These are phyloP conservation scores for Ctenopoma kingsleyae DNA, from an alignment of 2,797 vertebrate species.

Conservation along the genomic window DNA sequence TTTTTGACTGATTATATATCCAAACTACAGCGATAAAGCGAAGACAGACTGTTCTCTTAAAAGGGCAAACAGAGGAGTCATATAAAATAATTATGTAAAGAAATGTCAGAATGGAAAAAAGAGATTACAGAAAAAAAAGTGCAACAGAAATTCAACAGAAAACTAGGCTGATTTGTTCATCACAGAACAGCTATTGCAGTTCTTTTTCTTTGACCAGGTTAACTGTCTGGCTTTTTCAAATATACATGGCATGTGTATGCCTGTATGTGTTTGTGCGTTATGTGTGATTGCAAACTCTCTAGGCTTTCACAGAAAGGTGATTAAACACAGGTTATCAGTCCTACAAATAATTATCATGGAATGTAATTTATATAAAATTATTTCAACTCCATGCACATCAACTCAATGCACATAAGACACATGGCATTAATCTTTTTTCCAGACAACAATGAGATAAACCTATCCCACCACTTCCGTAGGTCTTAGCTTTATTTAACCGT, in stretches of 20 bases:
- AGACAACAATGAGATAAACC: background rate
- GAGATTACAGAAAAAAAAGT: slow-evolving; percentile 10
- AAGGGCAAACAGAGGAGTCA: slow-evolving; percentile 73
- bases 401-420: slow-evolving; percentile 5
- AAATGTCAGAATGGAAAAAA: slow-evolving; percentile 22
- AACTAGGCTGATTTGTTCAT: slow-evolving; percentile 6
- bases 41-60: slow-evolving; percentile 76
- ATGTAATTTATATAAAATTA: background rate
- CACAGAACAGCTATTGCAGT: background rate
- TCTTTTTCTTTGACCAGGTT: slow-evolving; percentile 2
- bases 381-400: background rate
- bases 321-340: slow-evolving; percentile 6
- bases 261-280: background rate
- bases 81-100: slow-evolving; percentile 61
- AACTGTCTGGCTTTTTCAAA: slow-evolving; percentile 4
- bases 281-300: slow-evolving; percentile 11
- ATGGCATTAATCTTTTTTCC: background rate
- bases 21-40: slow-evolving; percentile 57
- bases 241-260: background rate
- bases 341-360: slow-evolving; percentile 1
- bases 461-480: background rate
- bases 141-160: slow-evolving; percentile 1
- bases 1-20: slow-evolving; percentile 71
- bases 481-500: background rate
- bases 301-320: slow-evolving; percentile 18